Conservation (phyloP, 1,140 invertebrate species). For the Drosophila tropicalis region DNA sequence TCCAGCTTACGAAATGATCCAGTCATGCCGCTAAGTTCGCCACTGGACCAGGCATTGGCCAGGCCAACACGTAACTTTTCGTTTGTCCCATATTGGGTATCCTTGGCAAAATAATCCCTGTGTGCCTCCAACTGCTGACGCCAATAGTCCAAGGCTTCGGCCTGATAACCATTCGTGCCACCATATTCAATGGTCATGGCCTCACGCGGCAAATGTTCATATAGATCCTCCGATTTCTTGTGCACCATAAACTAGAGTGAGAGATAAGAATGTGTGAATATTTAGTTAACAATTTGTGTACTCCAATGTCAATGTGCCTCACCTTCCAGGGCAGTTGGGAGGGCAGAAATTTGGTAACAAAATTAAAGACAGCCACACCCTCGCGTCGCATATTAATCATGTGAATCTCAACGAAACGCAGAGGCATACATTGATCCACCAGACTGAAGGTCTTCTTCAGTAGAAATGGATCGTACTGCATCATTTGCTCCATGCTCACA, state of each 20-base stretch:
- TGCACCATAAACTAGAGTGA: slow-evolving; percentile 79
- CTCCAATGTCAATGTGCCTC: slow-evolving; percentile 12
- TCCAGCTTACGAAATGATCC: slow-evolving; percentile 85
- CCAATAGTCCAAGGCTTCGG: slow-evolving; percentile 84
- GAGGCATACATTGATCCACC: slow-evolving; percentile 66
- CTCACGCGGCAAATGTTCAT: slow-evolving; percentile 84
- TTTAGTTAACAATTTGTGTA: neutral
- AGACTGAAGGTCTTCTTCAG: slow-evolving; percentile 64
- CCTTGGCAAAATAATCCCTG: slow-evolving; percentile 84
- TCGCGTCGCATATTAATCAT: slow-evolving; percentile 82
- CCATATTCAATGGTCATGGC: slow-evolving; percentile 85
- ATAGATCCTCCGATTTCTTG: slow-evolving; percentile 83
- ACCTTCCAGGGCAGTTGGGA: slow-evolving; percentile 84
- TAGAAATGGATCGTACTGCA: slow-evolving; percentile 69
- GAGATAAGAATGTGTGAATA: neutral
- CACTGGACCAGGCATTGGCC: slow-evolving; percentile 58
- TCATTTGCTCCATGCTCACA: slow-evolving; percentile 71
- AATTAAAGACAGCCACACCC: slow-evolving; percentile 83
- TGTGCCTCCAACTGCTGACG: slow-evolving; percentile 83
- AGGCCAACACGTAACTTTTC: slow-evolving; percentile 84
- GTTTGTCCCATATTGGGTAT: slow-evolving; percentile 84
- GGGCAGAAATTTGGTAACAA: slow-evolving; percentile 84
- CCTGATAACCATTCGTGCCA: slow-evolving; percentile 83
- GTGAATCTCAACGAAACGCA: slow-evolving; percentile 67
- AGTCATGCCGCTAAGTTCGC: slow-evolving; percentile 65